Evolutionary conservation across 2,113 vertebrate species (phyloP).

Genomic region (Zingel zingel): DNA sequence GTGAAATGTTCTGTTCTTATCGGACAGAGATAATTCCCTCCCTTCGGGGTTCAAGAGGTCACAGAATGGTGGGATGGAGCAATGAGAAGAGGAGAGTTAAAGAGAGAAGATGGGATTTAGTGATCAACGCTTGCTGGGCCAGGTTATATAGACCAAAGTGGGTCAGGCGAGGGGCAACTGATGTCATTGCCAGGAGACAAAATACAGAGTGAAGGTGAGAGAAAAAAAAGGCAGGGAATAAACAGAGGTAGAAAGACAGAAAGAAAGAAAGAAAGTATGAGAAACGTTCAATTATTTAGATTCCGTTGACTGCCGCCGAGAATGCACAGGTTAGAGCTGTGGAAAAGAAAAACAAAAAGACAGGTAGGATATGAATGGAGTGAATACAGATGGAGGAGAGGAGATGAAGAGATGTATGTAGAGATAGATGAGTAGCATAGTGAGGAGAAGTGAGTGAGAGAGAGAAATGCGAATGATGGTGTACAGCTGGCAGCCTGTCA

Average conservation of each 20-base stretch:
- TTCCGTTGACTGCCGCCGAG: constrained; percentile 59
- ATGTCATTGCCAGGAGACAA: constrained; percentile 62
- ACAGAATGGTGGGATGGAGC: constrained; percentile 67
- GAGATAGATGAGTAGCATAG: constrained; percentile 75
- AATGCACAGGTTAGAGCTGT: constrained; percentile 56
- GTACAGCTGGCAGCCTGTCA: constrained; percentile 85
- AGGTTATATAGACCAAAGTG: constrained; percentile 79
- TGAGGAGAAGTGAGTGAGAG: constrained; percentile 69
- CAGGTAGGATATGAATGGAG: constrained; percentile 66
- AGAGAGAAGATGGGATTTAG: constrained; percentile 80
- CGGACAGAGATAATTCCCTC: constrained; percentile 78
- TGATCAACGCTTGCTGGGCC: constrained; percentile 81
- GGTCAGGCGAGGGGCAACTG: constrained; percentile 76
- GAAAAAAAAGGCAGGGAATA: constrained; percentile 21
- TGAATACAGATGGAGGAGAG: constrained; percentile 73
- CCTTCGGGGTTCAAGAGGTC: constrained; percentile 67
- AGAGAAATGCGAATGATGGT: constrained; percentile 81
- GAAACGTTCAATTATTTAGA: constrained; percentile 76
- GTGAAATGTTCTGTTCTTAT: constrained; percentile 68
- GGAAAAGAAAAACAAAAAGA: constrained; percentile 71
- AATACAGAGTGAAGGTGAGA: constrained; percentile 35
- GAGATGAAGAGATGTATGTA: constrained; percentile 75
- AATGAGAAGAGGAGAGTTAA: constrained; percentile 59
- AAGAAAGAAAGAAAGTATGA: constrained; percentile 57
- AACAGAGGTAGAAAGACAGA: constrained; percentile 44